phyloP scores from a whole-genome alignment of 2,888 invertebrate genomes.

The Meganola albula region DNA sequence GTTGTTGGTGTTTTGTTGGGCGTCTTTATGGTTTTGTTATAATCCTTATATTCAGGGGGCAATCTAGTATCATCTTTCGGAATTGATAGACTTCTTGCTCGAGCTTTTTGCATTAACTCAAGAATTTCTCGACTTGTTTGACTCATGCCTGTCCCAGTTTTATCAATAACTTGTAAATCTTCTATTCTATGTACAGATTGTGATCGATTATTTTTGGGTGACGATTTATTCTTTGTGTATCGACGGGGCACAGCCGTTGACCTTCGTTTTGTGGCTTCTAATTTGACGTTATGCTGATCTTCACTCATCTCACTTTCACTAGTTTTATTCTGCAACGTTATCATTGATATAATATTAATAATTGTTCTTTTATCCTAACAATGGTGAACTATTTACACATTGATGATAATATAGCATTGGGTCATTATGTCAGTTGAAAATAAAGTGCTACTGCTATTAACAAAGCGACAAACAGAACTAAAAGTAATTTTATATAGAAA shows the following conservation, averaged over 20 bases:
- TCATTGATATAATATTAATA: constrained; percentile 54
- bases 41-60: constrained; percentile 47
- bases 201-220: constrained; percentile 71
- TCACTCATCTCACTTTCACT: constrained; percentile 79
- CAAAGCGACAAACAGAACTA: constrained; percentile 58
- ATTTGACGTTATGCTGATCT: constrained; percentile 49
- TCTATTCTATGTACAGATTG: constrained; percentile 76
- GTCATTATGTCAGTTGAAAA: constrained; percentile 49
- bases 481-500: constrained; percentile 60
- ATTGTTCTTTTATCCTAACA: constrained; percentile 40
- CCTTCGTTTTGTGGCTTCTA: constrained; percentile 52
- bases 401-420: constrained; percentile 28
- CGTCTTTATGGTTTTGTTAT: constrained; percentile 69
- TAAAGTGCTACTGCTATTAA: constrained; percentile 64
- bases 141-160: constrained; percentile 61
- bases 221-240: constrained; percentile 56
- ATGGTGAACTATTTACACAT: constrained; percentile 42
- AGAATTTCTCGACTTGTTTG: constrained; percentile 69
- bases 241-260: constrained; percentile 61
- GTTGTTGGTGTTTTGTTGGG: constrained; percentile 69
- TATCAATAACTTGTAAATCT: constrained; percentile 47
- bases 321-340: constrained; percentile 74
- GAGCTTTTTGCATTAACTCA: constrained; percentile 67
- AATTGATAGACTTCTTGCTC: constrained; percentile 70
- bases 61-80: constrained; percentile 70